Evolutionary conservation across 1,140 invertebrate genomes (phyloP), one percentile per base, ranked within the genome.

Genomic region (Calosoma granatense): DNA sequence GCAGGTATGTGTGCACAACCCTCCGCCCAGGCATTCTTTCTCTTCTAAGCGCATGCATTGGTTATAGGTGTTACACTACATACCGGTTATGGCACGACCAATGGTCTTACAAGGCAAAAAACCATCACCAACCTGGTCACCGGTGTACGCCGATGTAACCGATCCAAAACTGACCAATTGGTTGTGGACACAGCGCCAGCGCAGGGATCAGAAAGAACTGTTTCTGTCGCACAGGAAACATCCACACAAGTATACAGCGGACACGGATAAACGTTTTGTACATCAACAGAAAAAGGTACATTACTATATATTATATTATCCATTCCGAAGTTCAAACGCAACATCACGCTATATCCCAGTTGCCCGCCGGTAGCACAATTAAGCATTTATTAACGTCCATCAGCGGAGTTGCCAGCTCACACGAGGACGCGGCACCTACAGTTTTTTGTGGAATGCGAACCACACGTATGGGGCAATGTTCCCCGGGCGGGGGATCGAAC

Each of bases 11-110:
- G n/a, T n/a, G n/a, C n/a, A n/a, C n/a, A n/a, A n/a, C n/a, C n/a
- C n/a, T n/a, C n/a, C n/a, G n/a, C n/a, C n/a, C n/a, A n/a, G n/a
- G n/a, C n/a, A n/a, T n/a, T n/a, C n/a, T n/a, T n/a, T n/a, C n/a
- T 4, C 26, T 14, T 30, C 14, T 30, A 30, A 6, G 26, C 4
- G 14, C 26, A 30, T 36, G 19, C 14, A 20, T 14, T 11, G 15
- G 54, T 22, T 30, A 19, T 43, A 61, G 56, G 86, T 92, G 0
- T 73, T 90, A 51, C 83, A 86, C 62, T 89, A 89, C 67, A 78
- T 90, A 58, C 83, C 86, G 0, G 86, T 90, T 1, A 86, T 90
- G 83, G 84, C 86, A 1, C 73, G 86, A 52, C 86, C 86, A 0
- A 72, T 88, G 69, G 86, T 88, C 0, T 70, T 88, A 19, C 74